Conservation (phyloP, 2,888 invertebrate species). For the Caenorhabditis sp. region DNA sequence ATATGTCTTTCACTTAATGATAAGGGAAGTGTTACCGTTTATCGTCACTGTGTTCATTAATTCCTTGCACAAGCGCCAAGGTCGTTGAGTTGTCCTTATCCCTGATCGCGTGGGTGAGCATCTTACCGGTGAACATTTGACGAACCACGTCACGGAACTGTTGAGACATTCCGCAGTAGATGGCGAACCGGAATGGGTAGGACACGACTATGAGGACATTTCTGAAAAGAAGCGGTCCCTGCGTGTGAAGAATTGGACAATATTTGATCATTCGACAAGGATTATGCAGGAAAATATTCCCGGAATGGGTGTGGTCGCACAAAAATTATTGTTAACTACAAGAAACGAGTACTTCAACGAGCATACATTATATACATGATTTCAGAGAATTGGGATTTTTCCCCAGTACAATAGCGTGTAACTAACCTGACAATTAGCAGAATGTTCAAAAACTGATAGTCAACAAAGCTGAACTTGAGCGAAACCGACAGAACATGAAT, state of each 20-base stretch:
- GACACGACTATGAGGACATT: constrained; percentile 93
- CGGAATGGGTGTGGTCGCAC: too few relatives aligned
- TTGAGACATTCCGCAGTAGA: constrained; percentile 85
- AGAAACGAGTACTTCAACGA: too few relatives aligned
- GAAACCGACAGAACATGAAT: constrained; percentile 76
- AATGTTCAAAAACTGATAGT: constrained; percentile 74
- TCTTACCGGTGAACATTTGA: constrained; percentile 67
- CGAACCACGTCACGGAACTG: constrained; percentile 75
- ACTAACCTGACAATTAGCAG: constrained; percentile 73
- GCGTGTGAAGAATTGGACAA: too few relatives aligned
- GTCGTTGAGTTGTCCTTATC: constrained; percentile 67
- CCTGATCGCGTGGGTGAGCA: constrained; percentile 55
- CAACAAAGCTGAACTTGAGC: constrained; percentile 64
- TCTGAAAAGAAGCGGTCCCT: too few relatives aligned
- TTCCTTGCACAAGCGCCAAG: constrained; percentile 56
- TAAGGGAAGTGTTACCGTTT: constrained; percentile 31
- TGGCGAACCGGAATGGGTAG: constrained; percentile 92
- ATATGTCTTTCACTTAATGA: not conserved
- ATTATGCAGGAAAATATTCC: too few relatives aligned
- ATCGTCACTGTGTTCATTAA: constrained; percentile 58
- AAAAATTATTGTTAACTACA: too few relatives aligned
- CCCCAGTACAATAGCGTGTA: too few relatives aligned
- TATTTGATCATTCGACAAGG: not conserved
- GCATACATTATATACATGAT: too few relatives aligned
- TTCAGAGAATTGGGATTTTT: too few relatives aligned